Base-by-base conservation (phyloP, 2,797 vertebrate species). In the Dermochelys coriacea region DNA sequence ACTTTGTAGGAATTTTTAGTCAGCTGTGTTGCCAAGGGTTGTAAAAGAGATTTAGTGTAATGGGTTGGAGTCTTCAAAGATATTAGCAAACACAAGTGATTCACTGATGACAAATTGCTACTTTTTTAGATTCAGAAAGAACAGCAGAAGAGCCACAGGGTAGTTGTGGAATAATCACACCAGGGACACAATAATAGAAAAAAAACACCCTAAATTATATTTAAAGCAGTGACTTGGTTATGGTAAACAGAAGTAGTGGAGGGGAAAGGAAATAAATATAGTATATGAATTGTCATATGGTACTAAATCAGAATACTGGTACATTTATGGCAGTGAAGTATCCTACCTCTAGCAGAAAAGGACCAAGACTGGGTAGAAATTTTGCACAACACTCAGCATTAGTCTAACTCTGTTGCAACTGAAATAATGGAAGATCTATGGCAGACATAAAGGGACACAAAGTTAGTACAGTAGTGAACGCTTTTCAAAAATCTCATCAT, bases 1-100 rank as follows among this genome's bases (percentile, higher is more conserved):
- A 19, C 59, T 81, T 61, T n/a, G 81, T 10, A 93, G 50, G 11
- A 9, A 50, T 82, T 74, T 95, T 81, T 6, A 34, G 8, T 49
- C 80, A 45, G 80, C 29, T 75, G 8, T n/a, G 51, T 87, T 81
- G 4, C 14, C 50, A 31, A 41, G 68, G 19, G 52, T 37, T 29
- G 75, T 90, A 81, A 45, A 84, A 64, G 11, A 91, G 3, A 85
- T 84, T 91, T 86, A 90, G 80, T 52, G 90, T 52, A 27, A 85
- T 85, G 31, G 6, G 8, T 41, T 92, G 87, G 77, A 87, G 12
- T 95, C 93, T 95, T 91, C 41, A 87, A 91, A 90, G 49, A 85
- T 80, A 89, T 86, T 77, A 90, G 81, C 89, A 93, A 79, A 92
- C 37, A 83, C 6, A 84, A 61, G 15, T 54, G 31, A 83, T 12